Evolutionary conservation across 2,113 vertebrate genomes (phyloP), one percentile per base, ranked within the genome.

Genomic region (Notothenia rossii): DNA sequence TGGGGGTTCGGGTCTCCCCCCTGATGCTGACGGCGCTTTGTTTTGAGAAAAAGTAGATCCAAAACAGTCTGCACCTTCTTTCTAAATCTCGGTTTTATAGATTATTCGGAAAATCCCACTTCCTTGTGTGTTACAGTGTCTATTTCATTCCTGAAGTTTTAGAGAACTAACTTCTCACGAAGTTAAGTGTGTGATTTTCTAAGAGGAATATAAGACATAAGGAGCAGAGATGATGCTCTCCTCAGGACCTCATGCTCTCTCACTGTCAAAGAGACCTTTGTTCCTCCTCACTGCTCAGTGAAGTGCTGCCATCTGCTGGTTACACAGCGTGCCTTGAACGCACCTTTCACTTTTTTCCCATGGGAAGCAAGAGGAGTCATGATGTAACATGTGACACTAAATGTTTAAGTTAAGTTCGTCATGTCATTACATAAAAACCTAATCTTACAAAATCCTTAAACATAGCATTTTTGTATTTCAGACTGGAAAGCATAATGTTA

Each of bases 301-400:
- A 67, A 6, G 53, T 45, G 17, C 66, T 63, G 86, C 88, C 88
- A 82, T 65, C 91, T 84, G 6, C 22, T 87, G 90, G 83, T 58
- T 0, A 9, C 4, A 17, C 18, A 15, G 48, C 14, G 29, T 18
- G 66, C 8, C 9, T 3, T 18, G 3, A 18, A 22, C 5, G 14
- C 6, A 8, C 7, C 10, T 29, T 40, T 45, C 0, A 5, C 17
- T 33, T 20, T 60, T 17, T 18, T 18, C 15, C 58, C 17, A 12
- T 46, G 3, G 29, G 29, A 29, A 29, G 29, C 3, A 29, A 29
- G 4, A 29, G 29, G 29, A 4, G 29, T 29, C 22, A 25, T 10
- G 5, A 33, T 51, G 5, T 49, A 8, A 36, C 13, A 66, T 15
- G 18, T 29, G 7, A 5, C 15, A 67, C 2, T 0, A 22, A 25